Evolutionary conservation across 2,113 vertebrate species (phyloP), one percentile per base, ranked within the genome.

Genomic region (Cebidichthys violaceus): DNA sequence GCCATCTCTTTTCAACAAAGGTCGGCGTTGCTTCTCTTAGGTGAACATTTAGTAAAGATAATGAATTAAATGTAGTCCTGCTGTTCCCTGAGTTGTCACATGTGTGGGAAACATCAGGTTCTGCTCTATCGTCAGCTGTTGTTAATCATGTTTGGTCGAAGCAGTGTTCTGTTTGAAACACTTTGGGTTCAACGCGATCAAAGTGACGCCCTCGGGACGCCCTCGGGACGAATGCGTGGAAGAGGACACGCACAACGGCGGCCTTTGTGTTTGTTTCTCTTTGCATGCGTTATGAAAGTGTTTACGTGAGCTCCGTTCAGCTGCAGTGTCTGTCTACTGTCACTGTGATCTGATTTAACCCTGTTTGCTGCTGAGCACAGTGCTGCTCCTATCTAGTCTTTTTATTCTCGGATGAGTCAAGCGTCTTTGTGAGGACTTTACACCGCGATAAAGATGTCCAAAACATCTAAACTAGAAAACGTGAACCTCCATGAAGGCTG

Each of bases 221-320:
- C 43, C 43, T 31, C 59, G 50, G 76, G 65, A 68, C 24, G 0
- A 62, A 37, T 8, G 27, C 55, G 33, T 27, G 31, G 41, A 65
- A 29, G 60, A 70, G 37, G 55, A 79, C 31, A 0, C 4, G n/a
- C 74, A 74, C 85, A 87, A 79, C 64, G 70, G 17, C 4, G 0
- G 20, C 29, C 82, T 82, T 67, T 61, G 80, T 90, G 1, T 68
- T 27, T 0, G 7, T 41, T 67, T 57, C 33, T 20, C 31, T 31
- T 2, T 37, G 66, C 39, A 24, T 41, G 35, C 39, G 14, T 64
- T 57, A 57, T 77, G 24, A 18, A 14, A 14, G 18, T 70, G 52
- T 73, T 85, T 60, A 45, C 31, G 52, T 65, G 54, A 71, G 64
- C 55, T 69, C 15, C 55, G 60, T 50, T 73, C 75, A 37, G 75